Conservation (phyloP, 1,140 invertebrate genomes). For the Zophobas atratus region DNA sequence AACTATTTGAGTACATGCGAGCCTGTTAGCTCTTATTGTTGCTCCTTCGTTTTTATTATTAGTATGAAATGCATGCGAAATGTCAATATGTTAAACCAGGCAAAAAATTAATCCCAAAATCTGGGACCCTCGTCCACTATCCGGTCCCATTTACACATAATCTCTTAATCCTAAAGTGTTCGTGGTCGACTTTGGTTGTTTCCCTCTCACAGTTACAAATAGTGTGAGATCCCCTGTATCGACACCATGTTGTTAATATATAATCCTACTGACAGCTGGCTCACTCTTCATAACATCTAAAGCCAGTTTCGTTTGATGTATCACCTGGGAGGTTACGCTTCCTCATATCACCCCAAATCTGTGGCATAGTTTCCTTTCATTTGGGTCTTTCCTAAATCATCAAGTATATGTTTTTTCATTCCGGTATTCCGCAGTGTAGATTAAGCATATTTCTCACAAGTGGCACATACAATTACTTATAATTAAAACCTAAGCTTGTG, state of each 20-base stretch:
- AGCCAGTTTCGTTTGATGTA: slow-evolving; percentile 8
- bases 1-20: neutral
- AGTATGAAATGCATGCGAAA: neutral
- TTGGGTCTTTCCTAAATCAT: neutral
- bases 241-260: slow-evolving; percentile 30
- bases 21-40: neutral
- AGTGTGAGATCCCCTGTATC: slow-evolving; percentile 23
- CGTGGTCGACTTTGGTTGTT: slow-evolving; percentile 46
- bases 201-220: slow-evolving; percentile 20
- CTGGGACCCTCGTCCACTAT: slow-evolving; percentile 1
- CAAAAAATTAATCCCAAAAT: slow-evolving; percentile 22
- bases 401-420: neutral
- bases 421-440: too few relatives aligned
- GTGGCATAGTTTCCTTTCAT: slow-evolving; percentile 5
- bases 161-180: slow-evolving; percentile 46
- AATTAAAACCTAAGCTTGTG: too few relatives aligned
- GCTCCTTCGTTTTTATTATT: neutral
- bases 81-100: neutral
- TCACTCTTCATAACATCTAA: slow-evolving; percentile 39
- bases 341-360: slow-evolving; percentile 10
- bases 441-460: too few relatives aligned
- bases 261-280: slow-evolving; percentile 47
- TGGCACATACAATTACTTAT: too few relatives aligned
- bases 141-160: slow-evolving; percentile 23
- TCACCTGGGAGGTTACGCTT: slow-evolving; percentile 44